Conservation (phyloP, 2,797 vertebrate species). For the Peromyscus melanophrys region DNA sequence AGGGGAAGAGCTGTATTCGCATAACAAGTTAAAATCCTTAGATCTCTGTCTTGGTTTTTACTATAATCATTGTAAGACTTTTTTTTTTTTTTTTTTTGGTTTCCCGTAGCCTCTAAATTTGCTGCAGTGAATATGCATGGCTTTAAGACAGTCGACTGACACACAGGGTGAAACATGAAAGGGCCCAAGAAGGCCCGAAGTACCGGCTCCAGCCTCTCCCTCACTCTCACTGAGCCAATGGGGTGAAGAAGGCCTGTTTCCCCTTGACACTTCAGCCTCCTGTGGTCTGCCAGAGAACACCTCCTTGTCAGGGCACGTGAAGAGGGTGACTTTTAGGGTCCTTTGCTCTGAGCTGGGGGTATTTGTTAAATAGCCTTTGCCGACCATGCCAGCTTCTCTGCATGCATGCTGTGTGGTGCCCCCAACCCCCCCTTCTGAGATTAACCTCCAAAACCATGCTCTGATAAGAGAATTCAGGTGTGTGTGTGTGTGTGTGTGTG, state of each 20-base stretch:
- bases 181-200: background rate
- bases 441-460: background rate
- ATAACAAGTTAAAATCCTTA: slow-evolving; percentile 41
- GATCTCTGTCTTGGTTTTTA: slow-evolving; percentile 60
- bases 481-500: background rate
- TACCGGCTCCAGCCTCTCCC: background rate
- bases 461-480: background rate
- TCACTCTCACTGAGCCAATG: background rate
- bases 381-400: background rate
- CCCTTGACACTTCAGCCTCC: background rate
- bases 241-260: background rate
- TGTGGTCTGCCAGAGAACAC: background rate
- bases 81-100: slow-evolving; percentile 30
- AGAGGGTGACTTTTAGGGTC: background rate
- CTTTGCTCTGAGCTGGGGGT: background rate
- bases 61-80: slow-evolving; percentile 45
- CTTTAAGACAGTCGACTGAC: background rate
- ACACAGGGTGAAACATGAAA: background rate
- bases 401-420: background rate
- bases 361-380: background rate
- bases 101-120: slow-evolving; percentile 40
- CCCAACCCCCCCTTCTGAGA: background rate
- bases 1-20: background rate
- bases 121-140: background rate
- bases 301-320: background rate